Evolutionary conservation across 2,113 vertebrate species (phyloP).

Genomic region (human): DNA sequence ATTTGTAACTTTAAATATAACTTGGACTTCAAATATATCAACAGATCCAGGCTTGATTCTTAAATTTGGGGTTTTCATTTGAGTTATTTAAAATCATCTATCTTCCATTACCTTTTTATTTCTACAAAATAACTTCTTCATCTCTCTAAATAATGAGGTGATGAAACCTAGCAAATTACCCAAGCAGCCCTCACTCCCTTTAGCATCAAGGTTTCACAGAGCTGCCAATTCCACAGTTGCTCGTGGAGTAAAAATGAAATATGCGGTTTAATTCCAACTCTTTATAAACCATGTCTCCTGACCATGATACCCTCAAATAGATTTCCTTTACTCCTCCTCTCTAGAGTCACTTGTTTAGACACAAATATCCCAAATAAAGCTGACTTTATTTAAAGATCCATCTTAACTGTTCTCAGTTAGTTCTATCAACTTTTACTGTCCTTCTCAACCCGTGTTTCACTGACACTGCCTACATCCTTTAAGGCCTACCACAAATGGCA

Average conservation of each 20-base stretch:
- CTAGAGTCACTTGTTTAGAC: not conserved
- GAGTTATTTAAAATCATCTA: not conserved
- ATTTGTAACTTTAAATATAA: not conserved
- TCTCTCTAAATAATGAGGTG: not conserved
- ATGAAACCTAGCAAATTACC: not conserved
- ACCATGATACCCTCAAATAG: not conserved
- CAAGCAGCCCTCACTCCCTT: not conserved
- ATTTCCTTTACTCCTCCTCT: not conserved
- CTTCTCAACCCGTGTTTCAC: not conserved
- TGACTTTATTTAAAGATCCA: not conserved
- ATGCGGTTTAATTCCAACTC: not conserved
- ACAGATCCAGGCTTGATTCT: not conserved
- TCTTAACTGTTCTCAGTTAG: not conserved
- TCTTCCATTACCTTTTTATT: not conserved
- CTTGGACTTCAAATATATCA: not conserved
- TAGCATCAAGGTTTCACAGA: not conserved
- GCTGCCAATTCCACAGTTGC: not conserved
- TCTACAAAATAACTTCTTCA: not conserved
- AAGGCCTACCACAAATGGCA: not conserved
- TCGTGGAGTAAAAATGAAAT: not conserved
- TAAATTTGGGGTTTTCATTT: not conserved
- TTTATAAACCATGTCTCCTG: not conserved
- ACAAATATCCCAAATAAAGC: not conserved
- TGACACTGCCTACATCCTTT: not conserved
- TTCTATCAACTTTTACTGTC: not conserved